Evolutionary conservation across 2,888 invertebrate species (phyloP), one percentile per base, ranked within the genome.

Genomic region (Philereme transversata): DNA sequence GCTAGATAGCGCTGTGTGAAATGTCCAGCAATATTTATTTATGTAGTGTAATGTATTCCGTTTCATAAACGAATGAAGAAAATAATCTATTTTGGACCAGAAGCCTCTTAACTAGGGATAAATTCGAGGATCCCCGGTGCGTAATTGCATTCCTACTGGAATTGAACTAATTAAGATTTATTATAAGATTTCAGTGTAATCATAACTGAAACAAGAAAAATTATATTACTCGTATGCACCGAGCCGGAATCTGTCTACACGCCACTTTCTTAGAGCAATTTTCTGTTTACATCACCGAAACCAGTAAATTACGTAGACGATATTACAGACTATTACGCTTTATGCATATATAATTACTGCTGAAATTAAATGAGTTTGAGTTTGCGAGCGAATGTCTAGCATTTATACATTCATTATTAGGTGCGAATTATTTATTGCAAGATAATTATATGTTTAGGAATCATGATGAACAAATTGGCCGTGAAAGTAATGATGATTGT

Each of bases 251-350:
- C 22, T 40, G 40, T 40, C 40, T 47, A 47, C 55, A 45, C 38
- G 35, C 48, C 36, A 61, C 57, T 57, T 61, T 57, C 57, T 10
- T 36, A 51, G 10, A 52, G 40, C 22, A 10, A 49, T 49, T 61
- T 49, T 36, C 40, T 46, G 41, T 45, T 53, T 45, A 53, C 59
- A 48, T 48, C 51, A 49, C 44, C 43, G 33, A 51, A 0, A 51
- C 57, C 45, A 38, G 51, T 11, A 43, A 46, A 50, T 60, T 57
- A 57, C 57, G 61, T 52, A 46, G 11, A 47, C 50, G 51, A 57
- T 61, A 52, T 61, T 57, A 60, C 62, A 53, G 40, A 44, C 45
- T 40, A 57, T 62, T 57, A 62, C 62, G 53, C 11, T 49, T 52
- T 36, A 34, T 38, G 57, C 57, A 57, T 62, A 41, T 50, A 54